A percentile compares a stretch with the other conserved stretches of the same genome.
phyloP scores from a whole-genome alignment of 2,113 vertebrate genomes.

The Scomber scombrus region DNA sequence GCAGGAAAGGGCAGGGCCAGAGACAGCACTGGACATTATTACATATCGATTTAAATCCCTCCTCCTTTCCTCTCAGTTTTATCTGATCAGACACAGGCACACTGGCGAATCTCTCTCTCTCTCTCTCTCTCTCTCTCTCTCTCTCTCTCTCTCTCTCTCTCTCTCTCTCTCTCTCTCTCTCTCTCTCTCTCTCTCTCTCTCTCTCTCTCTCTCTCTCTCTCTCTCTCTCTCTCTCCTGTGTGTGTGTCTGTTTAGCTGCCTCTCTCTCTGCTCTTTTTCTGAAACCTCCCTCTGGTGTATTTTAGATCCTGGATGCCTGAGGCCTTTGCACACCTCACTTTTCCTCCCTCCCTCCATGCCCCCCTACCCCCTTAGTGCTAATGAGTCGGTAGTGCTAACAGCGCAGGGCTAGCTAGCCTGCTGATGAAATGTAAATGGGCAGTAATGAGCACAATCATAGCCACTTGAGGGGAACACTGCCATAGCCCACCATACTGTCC shows the following conservation, averaged over 20 bases:
- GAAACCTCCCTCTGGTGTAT: slow-evolving; percentile 68
- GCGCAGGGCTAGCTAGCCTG: slow-evolving; percentile 85
- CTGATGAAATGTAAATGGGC: slow-evolving; percentile 97
- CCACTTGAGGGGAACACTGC: slow-evolving; percentile 86
- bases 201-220: slow-evolving; percentile 6
- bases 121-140: slow-evolving; percentile 31
- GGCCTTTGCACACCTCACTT: slow-evolving; percentile 66
- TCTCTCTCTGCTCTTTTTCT: slow-evolving; percentile 46
- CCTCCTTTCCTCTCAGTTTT: slow-evolving; percentile 64
- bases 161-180: no score
- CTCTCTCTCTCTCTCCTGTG: slow-evolving; percentile 6
- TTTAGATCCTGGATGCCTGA: slow-evolving; percentile 66
- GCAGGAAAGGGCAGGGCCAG: slow-evolving; percentile 88
- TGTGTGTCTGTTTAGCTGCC: slow-evolving; percentile 39
- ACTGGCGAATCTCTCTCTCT: slow-evolving; percentile 63
- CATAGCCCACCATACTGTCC: slow-evolving; percentile 76
- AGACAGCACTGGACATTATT: slow-evolving; percentile 87
- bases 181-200: no score
- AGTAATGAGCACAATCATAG: slow-evolving; percentile 93
- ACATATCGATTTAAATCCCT: slow-evolving; percentile 94
- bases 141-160: slow-evolving; percentile 29
- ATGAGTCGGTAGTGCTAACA: slow-evolving; percentile 77
- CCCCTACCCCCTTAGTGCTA: slow-evolving; percentile 49
- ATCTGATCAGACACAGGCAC: slow-evolving; percentile 70
- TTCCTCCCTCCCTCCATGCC: slow-evolving; percentile 23